Percentiles rank a stretch among this genome's conserved stretches.
Evolutionary conservation across 2,113 vertebrate species (phyloP).

Genomic region (Columba janthina): DNA sequence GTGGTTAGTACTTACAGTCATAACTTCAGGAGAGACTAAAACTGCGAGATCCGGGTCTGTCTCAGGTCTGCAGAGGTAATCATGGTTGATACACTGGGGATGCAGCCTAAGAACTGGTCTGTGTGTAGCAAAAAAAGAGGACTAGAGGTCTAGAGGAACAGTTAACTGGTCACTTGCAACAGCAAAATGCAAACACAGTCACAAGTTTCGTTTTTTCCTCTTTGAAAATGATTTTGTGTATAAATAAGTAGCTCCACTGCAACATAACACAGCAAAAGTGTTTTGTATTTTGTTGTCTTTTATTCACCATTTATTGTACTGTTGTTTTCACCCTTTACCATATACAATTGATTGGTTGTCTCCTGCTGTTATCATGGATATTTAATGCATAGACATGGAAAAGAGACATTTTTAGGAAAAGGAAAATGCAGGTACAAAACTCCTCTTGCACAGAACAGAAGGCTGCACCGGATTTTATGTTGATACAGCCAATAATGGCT

Average conservation of each 20-base stretch:
- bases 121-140: not conserved
- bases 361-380: slow-evolving; percentile 26
- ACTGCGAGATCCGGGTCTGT: not conserved
- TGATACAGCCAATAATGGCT: not conserved
- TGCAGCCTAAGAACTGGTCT: not conserved
- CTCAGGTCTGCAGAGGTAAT: not conserved
- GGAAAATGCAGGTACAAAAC: not conserved
- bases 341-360: not conserved
- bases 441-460: not conserved
- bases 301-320: not conserved
- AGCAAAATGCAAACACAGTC: not conserved
- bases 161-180: not conserved
- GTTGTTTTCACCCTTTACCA: not conserved
- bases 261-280: not conserved
- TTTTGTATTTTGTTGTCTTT: not conserved
- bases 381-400: not conserved
- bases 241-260: not conserved
- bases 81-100: not conserved
- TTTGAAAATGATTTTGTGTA: not conserved
- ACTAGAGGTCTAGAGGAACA: not conserved
- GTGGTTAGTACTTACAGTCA: not conserved
- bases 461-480: not conserved
- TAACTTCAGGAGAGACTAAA: not conserved
- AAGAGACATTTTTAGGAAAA: not conserved
- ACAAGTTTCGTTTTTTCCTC: not conserved